phyloP scores from a whole-genome alignment of 2,888 invertebrate genomes.

The Tigriopus californicus region DNA sequence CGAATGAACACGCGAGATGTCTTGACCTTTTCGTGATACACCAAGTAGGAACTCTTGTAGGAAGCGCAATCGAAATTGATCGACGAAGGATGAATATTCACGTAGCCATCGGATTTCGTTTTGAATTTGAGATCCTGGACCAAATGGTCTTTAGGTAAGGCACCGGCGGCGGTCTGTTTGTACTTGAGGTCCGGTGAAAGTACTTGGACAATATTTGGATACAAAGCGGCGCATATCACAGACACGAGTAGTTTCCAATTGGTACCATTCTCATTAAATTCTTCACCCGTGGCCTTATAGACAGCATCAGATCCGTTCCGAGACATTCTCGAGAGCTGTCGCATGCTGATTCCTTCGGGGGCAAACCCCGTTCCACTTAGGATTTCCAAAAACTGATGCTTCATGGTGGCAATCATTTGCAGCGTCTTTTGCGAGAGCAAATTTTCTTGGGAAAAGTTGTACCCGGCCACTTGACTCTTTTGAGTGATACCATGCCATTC shows the following conservation, averaged over 20 bases:
- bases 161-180: constrained; percentile 45
- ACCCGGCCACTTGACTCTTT: constrained; percentile 47
- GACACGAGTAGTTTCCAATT: constrained; percentile 43
- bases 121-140: constrained; percentile 41
- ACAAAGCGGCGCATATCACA: constrained; percentile 18
- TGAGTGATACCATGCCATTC: constrained; percentile 59
- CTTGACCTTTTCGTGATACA: constrained; percentile 64
- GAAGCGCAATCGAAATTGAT: constrained; percentile 38
- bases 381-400: constrained; percentile 55
- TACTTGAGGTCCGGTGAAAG: constrained; percentile 58
- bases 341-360: constrained; percentile 30
- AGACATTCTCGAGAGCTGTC: constrained; percentile 14
- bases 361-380: constrained; percentile 59
- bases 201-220: constrained; percentile 26
- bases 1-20: constrained; percentile 57
- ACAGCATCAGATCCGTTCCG: constrained; percentile 38
- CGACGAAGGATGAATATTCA: constrained; percentile 24
- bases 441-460: constrained; percentile 60
- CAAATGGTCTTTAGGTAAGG: constrained; percentile 48
- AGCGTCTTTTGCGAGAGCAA: constrained; percentile 62
- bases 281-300: constrained; percentile 34
- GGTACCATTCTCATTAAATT: constrained; percentile 39
- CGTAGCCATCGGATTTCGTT: constrained; percentile 52
- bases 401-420: constrained; percentile 65
- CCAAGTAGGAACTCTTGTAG: constrained; percentile 53